Evolutionary conservation across 2,888 invertebrate genomes (phyloP), one percentile per base, ranked within the genome.

Genomic region (Drosophila mimetica): DNA sequence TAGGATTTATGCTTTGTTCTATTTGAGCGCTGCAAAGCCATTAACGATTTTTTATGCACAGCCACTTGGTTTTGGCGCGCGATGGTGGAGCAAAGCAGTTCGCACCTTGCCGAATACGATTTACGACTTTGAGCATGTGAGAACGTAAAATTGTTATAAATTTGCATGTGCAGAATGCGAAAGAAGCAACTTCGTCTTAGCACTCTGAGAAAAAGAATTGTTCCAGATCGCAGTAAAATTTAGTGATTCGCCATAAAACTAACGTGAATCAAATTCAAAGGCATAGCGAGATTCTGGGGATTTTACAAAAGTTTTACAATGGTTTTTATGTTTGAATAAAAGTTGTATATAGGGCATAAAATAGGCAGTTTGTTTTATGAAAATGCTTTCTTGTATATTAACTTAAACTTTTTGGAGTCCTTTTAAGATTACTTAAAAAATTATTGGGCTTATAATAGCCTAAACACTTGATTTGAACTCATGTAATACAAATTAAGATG

Each of bases 1-100:
- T 85, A 86, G 84, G 81, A 85, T 85, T 85, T 85, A 85, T 85
- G 84, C 79, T 83, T 83, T 85, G 82, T 85, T 83, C 82, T 83
- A 82, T 85, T 83, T 85, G 86, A 83, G 79, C 82, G 82, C 74
- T 82, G 86, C 71, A 85, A 83, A 83, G 82, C 82, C 82, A 83
- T 83, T 85, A 83, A 83, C 82, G 82, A 79, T 82, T 82, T 82
- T 82, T 82, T 82, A 82, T 82, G 82, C 85, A 82, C 81, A 80
- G 74, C 70, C 80, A 79, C 80, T 80, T 79, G 79, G 70, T 72
- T 54, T 44, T 52, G 37, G 48, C 36, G 39, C 37, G 32, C 47
- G 25, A 48, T 48, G 65, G 52, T 22, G 37, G 11, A 67, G 75
- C 84, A 84, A 9, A 67, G 75, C 84, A 84, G 82, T 82, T 82